phyloP scores from a whole-genome alignment of 2,113 vertebrate species.

The Marmota flaviventris region DNA sequence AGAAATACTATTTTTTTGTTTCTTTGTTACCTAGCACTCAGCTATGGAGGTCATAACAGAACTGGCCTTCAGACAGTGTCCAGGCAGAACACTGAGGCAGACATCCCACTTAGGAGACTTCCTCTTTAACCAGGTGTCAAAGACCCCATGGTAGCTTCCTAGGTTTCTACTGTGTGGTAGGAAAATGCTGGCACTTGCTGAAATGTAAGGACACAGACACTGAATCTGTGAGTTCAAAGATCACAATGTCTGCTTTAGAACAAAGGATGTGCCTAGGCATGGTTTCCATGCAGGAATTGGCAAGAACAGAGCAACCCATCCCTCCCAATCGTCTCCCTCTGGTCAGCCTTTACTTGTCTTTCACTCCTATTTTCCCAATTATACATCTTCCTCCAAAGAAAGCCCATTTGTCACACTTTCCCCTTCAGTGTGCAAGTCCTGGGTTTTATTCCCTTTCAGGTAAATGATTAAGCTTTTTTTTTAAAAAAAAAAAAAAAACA shows the following conservation, averaged over 20 bases:
- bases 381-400: not conserved
- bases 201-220: not conserved
- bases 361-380: not conserved
- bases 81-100: not conserved
- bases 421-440: not conserved
- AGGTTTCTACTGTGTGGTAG: not conserved
- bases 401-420: not conserved
- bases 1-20: not conserved
- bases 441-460: conserved; percentile 38
- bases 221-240: not conserved
- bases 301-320: not conserved
- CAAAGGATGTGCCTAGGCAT: not conserved
- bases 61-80: not conserved
- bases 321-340: not conserved
- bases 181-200: not conserved
- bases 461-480: conserved; percentile 18
- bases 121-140: not conserved
- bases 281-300: conserved; percentile 7
- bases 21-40: not conserved
- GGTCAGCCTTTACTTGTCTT: not conserved
- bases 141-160: not conserved
- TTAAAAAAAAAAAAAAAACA: too few relatives aligned
- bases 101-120: not conserved
- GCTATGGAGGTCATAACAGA: not conserved
- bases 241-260: not conserved